Base-by-base conservation (phyloP, 2,113 vertebrate species). In the Scopus umbretta region DNA sequence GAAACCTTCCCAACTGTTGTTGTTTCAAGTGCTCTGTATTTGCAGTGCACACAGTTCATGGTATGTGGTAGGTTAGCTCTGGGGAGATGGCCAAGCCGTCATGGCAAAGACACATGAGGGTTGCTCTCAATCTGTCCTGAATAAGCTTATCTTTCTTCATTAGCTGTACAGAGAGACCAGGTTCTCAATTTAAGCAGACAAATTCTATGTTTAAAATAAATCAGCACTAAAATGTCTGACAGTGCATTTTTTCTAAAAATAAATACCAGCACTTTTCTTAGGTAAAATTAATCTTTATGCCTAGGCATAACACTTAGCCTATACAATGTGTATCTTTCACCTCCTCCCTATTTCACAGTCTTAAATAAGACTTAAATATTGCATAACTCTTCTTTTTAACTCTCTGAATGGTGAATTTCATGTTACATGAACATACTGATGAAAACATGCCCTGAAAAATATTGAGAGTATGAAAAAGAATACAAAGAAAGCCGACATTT, bases 321-420 rank as follows among this genome's bases (percentile, higher is more conserved):
- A 84, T 91, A 87, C 65, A 88, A 91, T 75, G 34, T 67, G 65
- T 84, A 84, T 95, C 72, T 94, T 91, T 88, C 80, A 67, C 91
- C 89, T 95, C 90, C 86, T 92, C 93, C 56, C 16, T 89, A 47
- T 81, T 94, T 91, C 88, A 94, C 91, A 91, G 88, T 53, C 92
- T 67, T 86, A 96, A 95, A 95, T 80, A 91, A 91, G 56, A 27
- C 61, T 94, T 95, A 95, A 96, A 94, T 75, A 87, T 91, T 85
- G 62, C 73, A 87, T 92, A 91, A 94, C 49, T 92, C 55, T 76
- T 73, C 82, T 61, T 61, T 65, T 88, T 87, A 91, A 65, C 73
- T 72, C 62, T 67, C 73, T 82, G 62, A 88, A 53, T 2, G 5
- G 86, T 65, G 43, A 91, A 75, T 79, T 91, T 84, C 21, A 84